These are phyloP conservation scores for Pinctada fucata DNA, from an alignment of 2,888 invertebrate genomes.

Conservation along the genomic window DNA sequence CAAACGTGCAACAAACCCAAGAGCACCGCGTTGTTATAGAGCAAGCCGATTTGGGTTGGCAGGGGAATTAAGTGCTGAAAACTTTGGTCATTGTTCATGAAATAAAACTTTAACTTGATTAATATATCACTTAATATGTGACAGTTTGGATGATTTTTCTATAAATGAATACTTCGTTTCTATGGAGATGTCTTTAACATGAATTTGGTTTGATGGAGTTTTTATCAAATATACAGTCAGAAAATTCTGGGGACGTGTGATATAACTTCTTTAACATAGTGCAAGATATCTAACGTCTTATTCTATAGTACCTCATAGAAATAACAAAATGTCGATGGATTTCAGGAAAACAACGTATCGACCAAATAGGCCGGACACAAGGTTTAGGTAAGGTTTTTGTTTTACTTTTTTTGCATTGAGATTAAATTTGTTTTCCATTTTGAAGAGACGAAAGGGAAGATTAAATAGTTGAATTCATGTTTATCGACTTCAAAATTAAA, in stretches of 20 bases:
- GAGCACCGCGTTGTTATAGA: not conserved
- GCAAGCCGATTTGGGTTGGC: constrained; percentile 5
- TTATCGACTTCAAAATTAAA: too few species aligned
- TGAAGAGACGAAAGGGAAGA: too few species aligned
- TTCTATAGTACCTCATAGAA: too few species aligned
- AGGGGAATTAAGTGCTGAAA: constrained; percentile 7
- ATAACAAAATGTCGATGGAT: constrained; percentile 56
- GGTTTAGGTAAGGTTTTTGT: constrained; percentile 50
- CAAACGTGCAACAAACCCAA: not conserved
- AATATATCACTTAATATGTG: constrained; percentile 1
- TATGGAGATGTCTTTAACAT: too few species aligned
- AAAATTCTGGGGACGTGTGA: too few species aligned
- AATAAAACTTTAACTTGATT: not conserved
- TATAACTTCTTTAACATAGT: too few species aligned
- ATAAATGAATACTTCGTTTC: too few species aligned
- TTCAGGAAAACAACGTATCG: constrained; percentile 57
- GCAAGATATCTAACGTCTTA: too few species aligned
- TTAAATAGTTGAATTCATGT: too few species aligned
- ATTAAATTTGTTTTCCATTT: too few species aligned
- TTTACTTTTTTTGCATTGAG: not conserved
- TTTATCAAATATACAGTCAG: too few species aligned
- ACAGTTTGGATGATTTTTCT: not conserved
- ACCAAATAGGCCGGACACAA: constrained; percentile 52
- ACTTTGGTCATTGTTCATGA: not conserved
- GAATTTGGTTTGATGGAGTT: too few species aligned